phyloP scores from a whole-genome alignment of 1,140 invertebrate genomes.

The Microplitis mediator region DNA sequence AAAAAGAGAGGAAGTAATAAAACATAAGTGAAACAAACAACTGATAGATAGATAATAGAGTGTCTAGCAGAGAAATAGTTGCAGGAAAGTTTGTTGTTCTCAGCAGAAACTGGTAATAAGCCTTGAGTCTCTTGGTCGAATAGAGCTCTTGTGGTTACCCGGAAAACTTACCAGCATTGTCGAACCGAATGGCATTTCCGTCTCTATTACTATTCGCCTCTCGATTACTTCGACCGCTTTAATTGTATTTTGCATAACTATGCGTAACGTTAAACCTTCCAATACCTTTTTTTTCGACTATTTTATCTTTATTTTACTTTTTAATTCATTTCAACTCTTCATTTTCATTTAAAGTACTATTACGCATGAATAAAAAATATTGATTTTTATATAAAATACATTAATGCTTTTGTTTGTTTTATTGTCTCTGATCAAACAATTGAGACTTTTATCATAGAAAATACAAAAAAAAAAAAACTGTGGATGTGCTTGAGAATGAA shows the following conservation, averaged over 20 bases:
- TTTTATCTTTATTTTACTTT: neutral
- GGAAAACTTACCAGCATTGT: neutral
- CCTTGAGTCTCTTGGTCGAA: neutral
- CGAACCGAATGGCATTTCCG: neutral
- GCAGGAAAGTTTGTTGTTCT: neutral
- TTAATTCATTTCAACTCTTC: neutral
- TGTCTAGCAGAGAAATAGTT: neutral
- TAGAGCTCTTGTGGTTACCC: neutral
- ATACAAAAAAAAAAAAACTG: too few species aligned
- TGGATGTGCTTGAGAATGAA: too few species aligned
- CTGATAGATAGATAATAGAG: neutral
- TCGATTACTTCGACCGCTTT: slow-evolving; percentile 6
- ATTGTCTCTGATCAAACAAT: neutral
- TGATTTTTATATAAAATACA: neutral
- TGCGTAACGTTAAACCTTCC: neutral
- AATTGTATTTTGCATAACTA: neutral
- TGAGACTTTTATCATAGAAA: too few species aligned
- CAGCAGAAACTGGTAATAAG: slow-evolving; percentile 3
- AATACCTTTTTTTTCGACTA: neutral
- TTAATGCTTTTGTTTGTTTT: neutral
- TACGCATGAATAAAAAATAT: neutral
- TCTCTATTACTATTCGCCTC: neutral
- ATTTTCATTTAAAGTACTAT: neutral
- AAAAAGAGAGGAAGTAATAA: neutral
- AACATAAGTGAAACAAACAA: neutral